These are phyloP conservation scores for Abrostola triplasia DNA, from an alignment of 2,888 invertebrate genomes.

Conservation along the genomic window DNA sequence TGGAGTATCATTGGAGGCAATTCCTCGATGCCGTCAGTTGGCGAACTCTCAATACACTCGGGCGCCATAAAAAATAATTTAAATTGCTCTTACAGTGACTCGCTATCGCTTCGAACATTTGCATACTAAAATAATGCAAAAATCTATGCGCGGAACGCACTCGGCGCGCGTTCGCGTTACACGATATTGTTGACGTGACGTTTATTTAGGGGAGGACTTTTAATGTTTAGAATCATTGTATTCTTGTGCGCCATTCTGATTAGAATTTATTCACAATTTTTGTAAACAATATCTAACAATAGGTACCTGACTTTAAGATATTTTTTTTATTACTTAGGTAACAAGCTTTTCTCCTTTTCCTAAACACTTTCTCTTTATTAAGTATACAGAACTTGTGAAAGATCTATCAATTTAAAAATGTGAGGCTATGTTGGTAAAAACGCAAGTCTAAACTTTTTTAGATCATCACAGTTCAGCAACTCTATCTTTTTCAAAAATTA, in stretches of 20 bases:
- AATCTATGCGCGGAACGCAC: constrained; percentile 85
- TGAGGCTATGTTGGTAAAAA: no score
- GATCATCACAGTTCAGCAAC: no score
- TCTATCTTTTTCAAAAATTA: no score
- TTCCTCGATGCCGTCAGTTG: constrained; percentile 71
- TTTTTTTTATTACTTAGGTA: no score
- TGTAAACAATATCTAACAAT: no score
- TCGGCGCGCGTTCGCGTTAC: constrained; percentile 68
- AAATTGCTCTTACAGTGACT: constrained; percentile 88
- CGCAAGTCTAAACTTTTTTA: no score
- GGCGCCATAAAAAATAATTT: constrained; percentile 89
- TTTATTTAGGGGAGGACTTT: constrained; percentile 6
- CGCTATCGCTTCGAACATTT: constrained; percentile 85
- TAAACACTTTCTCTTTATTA: no score
- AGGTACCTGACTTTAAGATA: no score
- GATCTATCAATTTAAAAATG: no score
- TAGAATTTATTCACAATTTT: not conserved
- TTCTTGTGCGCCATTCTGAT: not conserved
- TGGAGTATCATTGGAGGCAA: constrained; percentile 69
- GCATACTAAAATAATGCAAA: constrained; percentile 89
- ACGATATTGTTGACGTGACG: constrained; percentile 43
- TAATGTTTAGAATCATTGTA: not conserved
- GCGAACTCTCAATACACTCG: constrained; percentile 86
- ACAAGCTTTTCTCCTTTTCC: no score
- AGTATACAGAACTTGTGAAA: no score